Percentiles rank a stretch among this genome's conserved stretches.
Conservation (phyloP, 2,113 vertebrate genomes). For the Melanostigma gelatinosum region DNA sequence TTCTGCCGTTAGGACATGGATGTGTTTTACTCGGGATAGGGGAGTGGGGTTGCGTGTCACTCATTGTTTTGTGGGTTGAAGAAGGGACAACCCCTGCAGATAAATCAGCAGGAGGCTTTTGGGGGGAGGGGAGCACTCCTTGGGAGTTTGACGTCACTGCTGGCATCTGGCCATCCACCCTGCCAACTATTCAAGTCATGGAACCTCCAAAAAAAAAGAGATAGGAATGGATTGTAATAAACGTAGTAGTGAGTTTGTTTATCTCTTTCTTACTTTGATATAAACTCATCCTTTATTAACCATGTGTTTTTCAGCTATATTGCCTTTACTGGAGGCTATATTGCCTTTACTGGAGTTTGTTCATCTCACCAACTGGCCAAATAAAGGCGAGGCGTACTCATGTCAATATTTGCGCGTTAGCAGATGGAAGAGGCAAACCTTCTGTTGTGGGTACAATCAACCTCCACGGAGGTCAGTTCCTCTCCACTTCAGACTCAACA, state of each 20-base stretch:
- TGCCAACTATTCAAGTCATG: constrained; percentile 22
- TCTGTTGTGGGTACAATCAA: neutral
- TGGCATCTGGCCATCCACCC: constrained; percentile 35
- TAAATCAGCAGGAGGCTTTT: constrained; percentile 30
- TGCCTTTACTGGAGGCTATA: too few species aligned
- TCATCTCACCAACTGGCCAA: neutral
- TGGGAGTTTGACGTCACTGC: constrained; percentile 23
- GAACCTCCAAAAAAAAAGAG: neutral
- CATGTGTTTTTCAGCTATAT: too few species aligned
- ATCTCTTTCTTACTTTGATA: neutral
- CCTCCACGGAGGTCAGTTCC: neutral
- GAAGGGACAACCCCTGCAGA: constrained; percentile 37
- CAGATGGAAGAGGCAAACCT: neutral
- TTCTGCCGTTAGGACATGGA: neutral
- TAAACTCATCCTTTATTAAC: neutral
- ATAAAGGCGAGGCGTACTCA: neutral
- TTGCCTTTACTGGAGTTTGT: neutral
- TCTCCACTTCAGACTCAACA: neutral
- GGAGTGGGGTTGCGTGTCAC: constrained; percentile 7
- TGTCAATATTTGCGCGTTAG: neutral
- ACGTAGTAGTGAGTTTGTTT: neutral
- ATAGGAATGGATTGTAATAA: neutral
- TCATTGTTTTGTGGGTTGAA: constrained; percentile 43
- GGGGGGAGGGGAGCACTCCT: constrained; percentile 27
- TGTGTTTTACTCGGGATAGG: constrained; percentile 1